phyloP scores from a whole-genome alignment of 2,113 vertebrate species.

The Colaptes auratus region DNA sequence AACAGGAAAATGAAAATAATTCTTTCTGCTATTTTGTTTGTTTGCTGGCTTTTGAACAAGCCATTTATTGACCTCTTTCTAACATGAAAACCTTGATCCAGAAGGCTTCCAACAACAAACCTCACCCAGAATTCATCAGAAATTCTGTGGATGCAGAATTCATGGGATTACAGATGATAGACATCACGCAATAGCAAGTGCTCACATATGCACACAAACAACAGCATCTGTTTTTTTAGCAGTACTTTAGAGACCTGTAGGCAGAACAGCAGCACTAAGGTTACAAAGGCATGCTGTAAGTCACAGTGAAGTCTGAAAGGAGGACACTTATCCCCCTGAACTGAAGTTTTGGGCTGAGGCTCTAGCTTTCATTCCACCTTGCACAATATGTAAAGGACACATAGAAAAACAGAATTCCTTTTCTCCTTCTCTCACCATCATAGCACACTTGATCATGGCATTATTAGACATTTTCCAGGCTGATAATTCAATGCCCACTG shows the following conservation, averaged over 20 bases:
- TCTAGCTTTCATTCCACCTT: not conserved
- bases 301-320: not conserved
- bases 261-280: not conserved
- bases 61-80: not conserved
- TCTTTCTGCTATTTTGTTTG: not conserved
- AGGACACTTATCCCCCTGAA: not conserved
- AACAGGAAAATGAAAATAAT: not conserved
- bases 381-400: not conserved
- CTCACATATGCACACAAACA: not conserved
- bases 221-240: not conserved
- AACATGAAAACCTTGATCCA: not conserved
- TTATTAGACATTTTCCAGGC: slow-evolving; percentile 13
- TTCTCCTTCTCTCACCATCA: not conserved
- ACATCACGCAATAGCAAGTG: not conserved
- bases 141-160: not conserved
- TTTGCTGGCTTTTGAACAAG: not conserved
- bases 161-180: accelerated
- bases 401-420: not conserved
- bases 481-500: not conserved
- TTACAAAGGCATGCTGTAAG: not conserved
- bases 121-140: not conserved
- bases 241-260: not conserved
- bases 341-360: not conserved
- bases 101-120: not conserved
- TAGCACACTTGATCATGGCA: not conserved